Percentiles rank a stretch among this genome's conserved stretches.
Conservation (phyloP, 2,797 vertebrate species). For the Macrochelys suwanniensis region DNA sequence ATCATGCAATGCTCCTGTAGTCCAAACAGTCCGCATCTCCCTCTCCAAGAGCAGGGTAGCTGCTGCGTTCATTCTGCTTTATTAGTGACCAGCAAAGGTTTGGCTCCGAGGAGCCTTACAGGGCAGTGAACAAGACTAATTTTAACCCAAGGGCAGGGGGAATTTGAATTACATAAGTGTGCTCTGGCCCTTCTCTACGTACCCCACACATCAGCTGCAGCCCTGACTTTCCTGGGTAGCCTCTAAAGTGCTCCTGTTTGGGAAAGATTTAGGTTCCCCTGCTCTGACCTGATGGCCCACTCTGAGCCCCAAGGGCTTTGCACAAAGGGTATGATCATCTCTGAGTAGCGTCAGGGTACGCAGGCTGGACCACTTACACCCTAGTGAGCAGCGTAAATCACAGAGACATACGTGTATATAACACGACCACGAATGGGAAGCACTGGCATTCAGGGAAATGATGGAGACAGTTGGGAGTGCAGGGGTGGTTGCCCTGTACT, state of each 20-base stretch:
- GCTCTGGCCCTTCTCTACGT: rapidly evolving
- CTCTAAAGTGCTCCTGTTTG: rapidly evolving
- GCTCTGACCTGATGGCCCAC: not conserved
- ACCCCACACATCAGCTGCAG: rapidly evolving
- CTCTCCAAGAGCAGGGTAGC: not conserved
- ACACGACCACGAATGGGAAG: not conserved
- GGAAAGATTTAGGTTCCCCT: not conserved
- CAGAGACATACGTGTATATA: rapidly evolving
- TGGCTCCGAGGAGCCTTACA: not conserved
- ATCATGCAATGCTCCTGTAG: not conserved
- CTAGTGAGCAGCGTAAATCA: rapidly evolving
- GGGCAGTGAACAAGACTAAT: not conserved
- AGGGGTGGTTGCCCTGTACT: rapidly evolving
- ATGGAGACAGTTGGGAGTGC: rapidly evolving
- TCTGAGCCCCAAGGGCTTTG: rapidly evolving
- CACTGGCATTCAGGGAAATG: rapidly evolving
- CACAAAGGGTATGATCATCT: not conserved
- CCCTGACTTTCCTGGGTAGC: rapidly evolving
- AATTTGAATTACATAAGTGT: not conserved
- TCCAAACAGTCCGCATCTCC: not conserved
- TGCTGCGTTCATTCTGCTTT: not conserved
- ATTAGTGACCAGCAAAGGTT: not conserved
- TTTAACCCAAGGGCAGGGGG: not conserved
- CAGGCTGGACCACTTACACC: not conserved
- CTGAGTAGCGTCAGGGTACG: not conserved